Evolutionary conservation across 2,113 vertebrate species (phyloP).

Genomic region (Sorex araneus): DNA sequence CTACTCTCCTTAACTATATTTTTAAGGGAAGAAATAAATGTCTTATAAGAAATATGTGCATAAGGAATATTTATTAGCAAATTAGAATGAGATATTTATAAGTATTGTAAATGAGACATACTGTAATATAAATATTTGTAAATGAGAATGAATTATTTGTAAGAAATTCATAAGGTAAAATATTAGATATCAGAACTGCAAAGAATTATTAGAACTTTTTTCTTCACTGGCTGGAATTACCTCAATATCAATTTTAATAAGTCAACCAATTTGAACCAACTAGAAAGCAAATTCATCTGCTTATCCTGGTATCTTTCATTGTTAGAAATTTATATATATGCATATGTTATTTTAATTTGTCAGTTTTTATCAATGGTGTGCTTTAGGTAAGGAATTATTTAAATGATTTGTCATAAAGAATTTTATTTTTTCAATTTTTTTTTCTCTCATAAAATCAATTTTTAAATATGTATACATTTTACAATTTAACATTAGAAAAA

Average conservation of each 20-base stretch:
- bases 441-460: neutral
- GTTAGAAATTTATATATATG: neutral
- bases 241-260: neutral
- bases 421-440: constrained; percentile 46
- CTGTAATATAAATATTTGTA: neutral
- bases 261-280: neutral
- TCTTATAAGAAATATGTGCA: neutral
- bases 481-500: neutral
- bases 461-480: neutral
- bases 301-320: neutral
- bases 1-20: neutral
- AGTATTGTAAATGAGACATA: constrained; percentile 22
- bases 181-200: neutral
- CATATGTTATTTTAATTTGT: neutral
- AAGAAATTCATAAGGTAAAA: constrained; percentile 1
- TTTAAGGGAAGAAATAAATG: neutral
- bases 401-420: constrained; percentile 26
- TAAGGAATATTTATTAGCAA: constrained; percentile 44
- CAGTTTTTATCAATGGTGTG: neutral
- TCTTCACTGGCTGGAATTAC: neutral
- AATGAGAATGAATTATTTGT: constrained; percentile 11
- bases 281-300: neutral
- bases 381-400: constrained; percentile 11
- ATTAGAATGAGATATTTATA: neutral
- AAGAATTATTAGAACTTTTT: neutral